phyloP scores from a whole-genome alignment of 2,888 invertebrate genomes.

The Drosophila tripunctata region DNA sequence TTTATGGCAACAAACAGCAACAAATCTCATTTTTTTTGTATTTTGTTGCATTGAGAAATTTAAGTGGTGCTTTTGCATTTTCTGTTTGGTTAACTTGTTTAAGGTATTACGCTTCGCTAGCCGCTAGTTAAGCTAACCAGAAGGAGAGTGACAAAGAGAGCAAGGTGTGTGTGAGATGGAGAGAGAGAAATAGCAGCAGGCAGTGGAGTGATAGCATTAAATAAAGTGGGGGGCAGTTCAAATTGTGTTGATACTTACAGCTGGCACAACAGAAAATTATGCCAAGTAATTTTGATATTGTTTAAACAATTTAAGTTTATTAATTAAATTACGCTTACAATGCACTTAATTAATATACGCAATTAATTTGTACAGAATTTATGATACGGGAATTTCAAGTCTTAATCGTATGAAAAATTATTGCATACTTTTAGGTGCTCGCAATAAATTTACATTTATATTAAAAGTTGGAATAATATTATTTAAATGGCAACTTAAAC shows the following conservation, averaged over 20 bases:
- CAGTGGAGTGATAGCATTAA: neutral
- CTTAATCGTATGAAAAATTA: neutral
- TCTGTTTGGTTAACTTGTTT: constrained; percentile 39
- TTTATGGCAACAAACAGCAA: constrained; percentile 8
- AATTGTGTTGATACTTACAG: constrained; percentile 8
- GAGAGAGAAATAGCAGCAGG: constrained; percentile 1
- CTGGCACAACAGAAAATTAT: neutral
- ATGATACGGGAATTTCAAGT: neutral
- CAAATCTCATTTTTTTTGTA: constrained; percentile 10
- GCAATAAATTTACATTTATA: neutral
- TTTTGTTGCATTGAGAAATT: constrained; percentile 31
- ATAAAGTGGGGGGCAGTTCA: constrained; percentile 1
- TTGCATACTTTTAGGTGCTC: neutral
- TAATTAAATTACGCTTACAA: constrained; percentile 8
- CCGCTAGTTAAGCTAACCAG: constrained; percentile 31
- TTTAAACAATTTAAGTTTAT: neutral
- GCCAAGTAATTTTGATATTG: neutral
- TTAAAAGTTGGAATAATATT: no score
- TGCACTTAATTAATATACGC: no score
- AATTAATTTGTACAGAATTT: no score
- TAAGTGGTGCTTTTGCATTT: constrained; percentile 55
- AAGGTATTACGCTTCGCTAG: constrained; percentile 27
- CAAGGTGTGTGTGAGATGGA: neutral
- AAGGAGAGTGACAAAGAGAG: constrained; percentile 14
- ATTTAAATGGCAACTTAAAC: no score